Conservation (phyloP, 2,888 invertebrate genomes). For the Coremacera marginata region DNA sequence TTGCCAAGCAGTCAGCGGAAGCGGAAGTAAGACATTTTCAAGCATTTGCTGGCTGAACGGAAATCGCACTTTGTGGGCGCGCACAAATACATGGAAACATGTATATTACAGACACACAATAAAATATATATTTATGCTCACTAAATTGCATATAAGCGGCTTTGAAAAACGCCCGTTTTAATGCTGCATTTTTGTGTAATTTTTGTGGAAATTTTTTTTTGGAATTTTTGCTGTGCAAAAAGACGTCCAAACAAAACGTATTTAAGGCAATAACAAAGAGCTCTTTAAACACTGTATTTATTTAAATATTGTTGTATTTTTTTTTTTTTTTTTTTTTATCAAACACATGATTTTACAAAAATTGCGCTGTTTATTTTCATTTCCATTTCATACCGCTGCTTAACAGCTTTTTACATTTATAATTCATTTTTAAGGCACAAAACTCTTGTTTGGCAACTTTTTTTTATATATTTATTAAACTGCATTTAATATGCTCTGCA, state of each 20-base stretch:
- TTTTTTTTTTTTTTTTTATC: background rate
- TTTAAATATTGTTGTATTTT: background rate
- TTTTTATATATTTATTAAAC: background rate
- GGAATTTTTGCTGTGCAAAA: background rate
- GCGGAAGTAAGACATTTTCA: constrained; percentile 35
- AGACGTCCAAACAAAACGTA: background rate
- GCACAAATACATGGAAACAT: constrained; percentile 2
- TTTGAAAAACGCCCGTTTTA: too few relatives aligned
- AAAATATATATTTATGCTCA: background rate
- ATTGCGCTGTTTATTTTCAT: background rate
- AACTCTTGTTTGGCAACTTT: too few relatives aligned
- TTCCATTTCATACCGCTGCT: background rate
- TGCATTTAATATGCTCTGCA: background rate
- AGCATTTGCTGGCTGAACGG: constrained; percentile 32
- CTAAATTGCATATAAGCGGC: too few relatives aligned
- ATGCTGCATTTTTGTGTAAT: background rate
- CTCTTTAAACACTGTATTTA: background rate
- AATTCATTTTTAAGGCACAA: background rate
- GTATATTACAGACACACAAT: background rate
- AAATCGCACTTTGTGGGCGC: constrained; percentile 30
- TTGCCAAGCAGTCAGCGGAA: constrained; percentile 8
- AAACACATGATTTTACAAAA: background rate
- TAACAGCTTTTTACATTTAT: background rate
- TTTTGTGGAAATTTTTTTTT: background rate
- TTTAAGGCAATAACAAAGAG: background rate